Evolutionary conservation across 2,888 invertebrate genomes (phyloP), one percentile per base, ranked within the genome.

Genomic region (Odontomyia ornata): DNA sequence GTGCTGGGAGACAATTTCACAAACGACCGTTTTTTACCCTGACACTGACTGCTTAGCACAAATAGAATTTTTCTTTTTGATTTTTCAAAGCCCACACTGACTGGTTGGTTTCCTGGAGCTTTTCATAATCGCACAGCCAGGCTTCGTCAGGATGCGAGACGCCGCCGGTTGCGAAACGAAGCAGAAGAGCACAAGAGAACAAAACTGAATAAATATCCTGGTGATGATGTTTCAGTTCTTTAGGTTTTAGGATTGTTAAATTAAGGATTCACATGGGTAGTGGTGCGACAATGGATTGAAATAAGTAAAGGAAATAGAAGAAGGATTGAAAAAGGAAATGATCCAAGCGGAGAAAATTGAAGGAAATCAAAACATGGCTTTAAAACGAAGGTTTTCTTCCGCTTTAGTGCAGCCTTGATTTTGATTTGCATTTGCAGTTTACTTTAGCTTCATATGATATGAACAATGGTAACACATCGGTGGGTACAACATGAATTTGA

Each of bases 141-240:
- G 18, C n/a, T 52, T 52, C 36, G 36, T 36, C 36, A 36, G 36
- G 36, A 36, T 36, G 36, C 36, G 36, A 3, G 36, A 36, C 13
- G 43, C 43, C 7, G 52, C 18, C 25, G 4, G 21, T 7, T 4
- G 60, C 25, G 25, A 60, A 15, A 25, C 25, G 60, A 52, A 25
- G 60, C 52, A 65, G 65, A 21, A 43, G 5, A 9, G n/a, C 18
- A 21, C 30, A 18, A 9, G 69, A n/a, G 21, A 21, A n/a, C n/a
- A n/a, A n/a, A 67, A 21, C 13, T 69, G 69, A 69, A 69, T 69
- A 69, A 69, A 69, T 69, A 69, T 69, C 47, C 69, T 69, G 69
- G 25, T 47, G 47, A 69, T 69, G 69, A 65, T 36, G 43, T 60
- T 60, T 60, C 25, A 52, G 52, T 52, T 15, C 15, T 13, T 18